Conservation (phyloP, 1,140 invertebrate species). For the Arion vulgaris region DNA sequence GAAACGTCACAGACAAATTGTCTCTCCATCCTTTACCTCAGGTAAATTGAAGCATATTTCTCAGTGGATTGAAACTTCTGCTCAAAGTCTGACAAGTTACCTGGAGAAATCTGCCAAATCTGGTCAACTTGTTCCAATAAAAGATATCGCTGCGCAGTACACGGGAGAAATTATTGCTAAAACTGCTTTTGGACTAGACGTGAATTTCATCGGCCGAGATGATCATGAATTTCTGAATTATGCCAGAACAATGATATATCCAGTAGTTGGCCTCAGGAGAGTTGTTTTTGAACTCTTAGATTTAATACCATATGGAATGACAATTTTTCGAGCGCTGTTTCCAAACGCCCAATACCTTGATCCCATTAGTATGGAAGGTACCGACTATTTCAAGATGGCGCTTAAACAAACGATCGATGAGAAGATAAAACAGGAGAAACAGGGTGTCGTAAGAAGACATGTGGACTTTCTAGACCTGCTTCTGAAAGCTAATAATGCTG, state of each 20-base stretch:
- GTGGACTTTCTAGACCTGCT: slow-evolving; percentile 15
- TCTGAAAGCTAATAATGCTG: slow-evolving; percentile 7
- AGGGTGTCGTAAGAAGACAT: background rate
- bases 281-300: background rate
- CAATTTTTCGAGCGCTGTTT: background rate
- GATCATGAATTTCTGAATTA: background rate
- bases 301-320: background rate
- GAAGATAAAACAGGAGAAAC: background rate
- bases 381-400: background rate
- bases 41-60: slow-evolving; percentile 22
- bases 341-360: background rate
- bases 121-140: background rate
- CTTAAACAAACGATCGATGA: background rate
- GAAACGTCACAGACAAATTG: slow-evolving; percentile 16
- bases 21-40: slow-evolving; percentile 1
- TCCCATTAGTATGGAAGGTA: background rate
- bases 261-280: background rate
- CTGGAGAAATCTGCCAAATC: background rate
- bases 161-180: slow-evolving; percentile 24
- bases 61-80: background rate
- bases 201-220: slow-evolving; percentile 1
- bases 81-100: background rate
- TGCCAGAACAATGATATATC: background rate
- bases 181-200: slow-evolving; percentile 21
- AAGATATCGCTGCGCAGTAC: slow-evolving; percentile 9